Conservation (phyloP, 2,797 vertebrate genomes). For the Lindbergichthys nudifrons region DNA sequence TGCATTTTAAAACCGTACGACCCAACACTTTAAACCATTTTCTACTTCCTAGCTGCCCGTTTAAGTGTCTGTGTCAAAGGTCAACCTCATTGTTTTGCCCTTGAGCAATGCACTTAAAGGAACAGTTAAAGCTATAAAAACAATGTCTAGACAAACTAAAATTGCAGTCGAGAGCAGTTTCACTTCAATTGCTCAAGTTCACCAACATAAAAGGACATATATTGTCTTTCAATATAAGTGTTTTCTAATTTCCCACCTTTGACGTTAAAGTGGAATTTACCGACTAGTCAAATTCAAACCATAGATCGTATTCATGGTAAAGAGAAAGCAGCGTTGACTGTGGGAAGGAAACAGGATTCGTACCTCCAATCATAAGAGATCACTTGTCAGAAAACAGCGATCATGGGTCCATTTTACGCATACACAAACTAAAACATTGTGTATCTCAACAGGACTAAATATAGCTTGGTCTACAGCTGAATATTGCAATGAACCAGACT, state of each 20-base stretch:
- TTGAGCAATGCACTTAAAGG: not conserved
- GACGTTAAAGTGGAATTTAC: too few relatives aligned
- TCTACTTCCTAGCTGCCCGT: not conserved
- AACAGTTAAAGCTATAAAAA: not conserved
- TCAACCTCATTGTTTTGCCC: not conserved
- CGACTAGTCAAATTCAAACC: too few relatives aligned
- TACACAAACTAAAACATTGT: not conserved
- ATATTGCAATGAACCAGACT: constrained; percentile 20
- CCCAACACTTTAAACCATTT: too few relatives aligned
- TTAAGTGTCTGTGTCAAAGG: not conserved
- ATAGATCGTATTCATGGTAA: too few relatives aligned
- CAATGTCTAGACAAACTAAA: not conserved
- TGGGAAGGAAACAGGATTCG: too few relatives aligned
- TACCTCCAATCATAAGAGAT: too few relatives aligned
- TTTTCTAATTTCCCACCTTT: not conserved
- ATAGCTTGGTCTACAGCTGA: constrained; percentile 20
- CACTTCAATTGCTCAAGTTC: not conserved
- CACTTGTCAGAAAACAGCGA: too few relatives aligned
- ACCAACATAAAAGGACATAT: not conserved
- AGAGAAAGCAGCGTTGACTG: too few relatives aligned
- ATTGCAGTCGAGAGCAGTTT: not conserved
- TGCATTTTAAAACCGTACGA: not conserved
- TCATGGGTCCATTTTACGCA: too few relatives aligned
- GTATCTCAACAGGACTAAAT: not conserved
- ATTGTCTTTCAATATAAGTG: not conserved